phyloP scores from a whole-genome alignment of 1,140 invertebrate species.

The Drosophila navojoa region DNA sequence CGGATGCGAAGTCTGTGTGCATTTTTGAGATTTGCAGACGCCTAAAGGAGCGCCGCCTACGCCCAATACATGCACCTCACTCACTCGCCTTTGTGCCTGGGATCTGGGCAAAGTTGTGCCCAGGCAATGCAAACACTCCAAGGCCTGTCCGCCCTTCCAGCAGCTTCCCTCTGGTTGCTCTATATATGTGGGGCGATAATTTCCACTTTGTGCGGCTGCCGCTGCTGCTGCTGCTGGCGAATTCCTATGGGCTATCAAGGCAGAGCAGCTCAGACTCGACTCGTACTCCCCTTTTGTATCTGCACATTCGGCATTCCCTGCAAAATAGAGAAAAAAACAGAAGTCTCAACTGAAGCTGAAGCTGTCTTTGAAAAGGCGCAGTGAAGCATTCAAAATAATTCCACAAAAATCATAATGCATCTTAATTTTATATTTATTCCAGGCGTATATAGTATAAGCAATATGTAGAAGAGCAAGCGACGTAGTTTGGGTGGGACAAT shows the following conservation, averaged over 20 bases:
- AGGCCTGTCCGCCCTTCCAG: neutral
- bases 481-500: neutral
- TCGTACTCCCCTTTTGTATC: conserved; percentile 18
- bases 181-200: conserved; percentile 60
- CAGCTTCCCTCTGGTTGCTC: neutral
- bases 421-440: conserved; percentile 29
- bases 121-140: conserved; percentile 74
- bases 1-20: conserved; percentile 71
- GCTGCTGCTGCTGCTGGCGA: conserved; percentile 37
- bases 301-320: conserved; percentile 23
- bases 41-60: conserved; percentile 63
- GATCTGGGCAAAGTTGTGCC: conserved; percentile 58
- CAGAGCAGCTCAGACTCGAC: conserved; percentile 35
- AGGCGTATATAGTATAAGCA: neutral
- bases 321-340: conserved; percentile 5
- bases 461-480: neutral
- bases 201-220: conserved; percentile 65
- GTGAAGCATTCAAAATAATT: conserved; percentile 65
- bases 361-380: conserved; percentile 55
- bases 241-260: conserved; percentile 57
- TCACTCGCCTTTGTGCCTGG: conserved; percentile 55
- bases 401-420: conserved; percentile 57
- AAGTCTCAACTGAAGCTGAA: conserved; percentile 38
- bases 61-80: conserved; percentile 6
- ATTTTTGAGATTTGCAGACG: conserved; percentile 79